Base-by-base conservation (phyloP, 2,797 vertebrate species). In the Melanotaenia parkinsoni region DNA sequence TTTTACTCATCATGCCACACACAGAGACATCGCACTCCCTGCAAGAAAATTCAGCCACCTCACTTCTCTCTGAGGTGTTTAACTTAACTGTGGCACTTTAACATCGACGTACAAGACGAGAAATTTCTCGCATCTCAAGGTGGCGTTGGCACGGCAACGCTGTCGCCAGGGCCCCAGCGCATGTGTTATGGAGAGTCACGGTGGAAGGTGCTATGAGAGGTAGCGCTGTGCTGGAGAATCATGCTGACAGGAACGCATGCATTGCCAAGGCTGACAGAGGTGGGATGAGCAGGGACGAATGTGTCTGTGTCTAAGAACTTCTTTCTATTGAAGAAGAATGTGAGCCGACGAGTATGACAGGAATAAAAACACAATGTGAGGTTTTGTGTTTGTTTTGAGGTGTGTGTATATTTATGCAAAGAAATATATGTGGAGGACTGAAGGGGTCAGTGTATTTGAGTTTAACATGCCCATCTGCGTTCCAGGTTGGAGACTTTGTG, bases 241-340 rank as follows among this genome's bases (percentile, higher is more conserved):
- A 91, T 87, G 91, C 88, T 82, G 83, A 87, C 84, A 83, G 79
- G 77, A 81, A 81, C 61, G 54, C 92, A 93, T 93, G 91, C 89
- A 90, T 67, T 28, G 22, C 81, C 83, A 53, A 57, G 77, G 72
- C 70, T 73, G 81, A 79, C 61, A 40, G 72, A 58, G 58, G 69
- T 65, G 54, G 50, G 62, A 50, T 26, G 80, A 57, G 73, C 35
- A 70, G 3, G 64, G 24, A 35, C 37, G 76, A 47, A 70, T 40
- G 47, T 28, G 54, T 47, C 51, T 74, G 77, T 74, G 65, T 40
- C 54, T 32, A 20, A 24, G 72, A 26, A 30, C 45, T 69, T 70
- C 51, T 74, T 47, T 81, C 73, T 73, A 8, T 64, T 58, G n/a
- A 22, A 56, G 53, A 66, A 20, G 18, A 43, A n/a, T 47, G 60